phyloP scores from a whole-genome alignment of 2,888 invertebrate species.

The Trachelus iudaicus region DNA sequence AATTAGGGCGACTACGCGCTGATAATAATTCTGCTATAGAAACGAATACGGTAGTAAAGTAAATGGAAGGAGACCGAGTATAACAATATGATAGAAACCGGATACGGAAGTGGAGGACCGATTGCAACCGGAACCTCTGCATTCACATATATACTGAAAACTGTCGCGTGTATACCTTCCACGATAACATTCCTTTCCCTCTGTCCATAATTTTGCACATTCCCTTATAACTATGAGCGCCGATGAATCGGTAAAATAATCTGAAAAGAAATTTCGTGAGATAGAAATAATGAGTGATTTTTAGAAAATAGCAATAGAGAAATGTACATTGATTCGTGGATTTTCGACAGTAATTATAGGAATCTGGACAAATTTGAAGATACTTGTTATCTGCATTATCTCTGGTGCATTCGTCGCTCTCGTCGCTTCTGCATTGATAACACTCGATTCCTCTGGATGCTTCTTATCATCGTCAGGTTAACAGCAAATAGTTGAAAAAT shows the following conservation, averaged over 20 bases:
- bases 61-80: no score
- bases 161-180: constrained; percentile 45
- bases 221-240: constrained; percentile 40
- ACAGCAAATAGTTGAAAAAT: not conserved
- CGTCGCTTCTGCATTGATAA: constrained; percentile 47
- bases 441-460: constrained; percentile 42
- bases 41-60: constrained; percentile 18
- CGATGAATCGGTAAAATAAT: constrained; percentile 43
- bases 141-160: constrained; percentile 50
- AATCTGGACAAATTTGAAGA: constrained; percentile 38
- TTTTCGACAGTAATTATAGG: constrained; percentile 47
- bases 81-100: not conserved
- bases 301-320: not conserved
- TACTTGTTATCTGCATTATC: constrained; percentile 33
- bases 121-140: constrained; percentile 45
- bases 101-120: constrained; percentile 25
- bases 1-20: not conserved
- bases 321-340: constrained; percentile 8
- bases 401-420: constrained; percentile 34
- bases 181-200: constrained; percentile 40
- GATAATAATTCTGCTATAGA: constrained; percentile 19
- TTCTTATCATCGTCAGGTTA: constrained; percentile 14
- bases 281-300: not conserved
- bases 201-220: constrained; percentile 39
- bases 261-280: constrained; percentile 26